Evolutionary conservation across 2,113 vertebrate species (phyloP), one percentile per base, ranked within the genome.

Genomic region (Anoura caudifer): DNA sequence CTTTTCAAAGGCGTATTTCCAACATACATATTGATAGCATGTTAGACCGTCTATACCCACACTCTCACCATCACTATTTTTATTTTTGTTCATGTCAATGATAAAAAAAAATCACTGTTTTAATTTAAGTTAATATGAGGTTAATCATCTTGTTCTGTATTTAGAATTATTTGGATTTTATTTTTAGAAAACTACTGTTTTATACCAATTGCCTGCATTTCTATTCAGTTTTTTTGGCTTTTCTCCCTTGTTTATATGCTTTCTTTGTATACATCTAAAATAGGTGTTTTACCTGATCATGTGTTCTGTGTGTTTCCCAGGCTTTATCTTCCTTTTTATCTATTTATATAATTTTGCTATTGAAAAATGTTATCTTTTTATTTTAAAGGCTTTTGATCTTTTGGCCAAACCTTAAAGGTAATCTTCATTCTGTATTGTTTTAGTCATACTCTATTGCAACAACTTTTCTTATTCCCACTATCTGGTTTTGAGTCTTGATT

Each of bases 51-150:
- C 36, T 52, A 9, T 56, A 16, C 31, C 17, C 15, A 69, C n/a
- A 43, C 16, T 56, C 16, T 76, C 24, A 56, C 10, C 3, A 45
- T 77, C 45, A 82, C 54, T 89, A 61, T 81, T 87, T 95, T 92
- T 92, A 79, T 83, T 91, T 91, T 90, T 85, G 3, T 12, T 89
- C 36, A 75, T 96, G 14, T 54, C 26, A 63, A 11, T 86, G 33
- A 6, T 36, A 11, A 81, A 31, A 69, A 90, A 45, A 59, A 70
- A 1, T 90, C 41, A 47, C 41, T 70, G 33, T 76, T 96, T 86
- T 52, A 92, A 93, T 94, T 95, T 94, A 70, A 90, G 43, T 76
- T 96, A 81, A 4, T n/a, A 77, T 45, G 14, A 90, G 0, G 4
- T 43, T 92, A 28, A n/a, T 73, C 52, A 61, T 92, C 10, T 79